Conservation (phyloP, 2,113 vertebrate species). For the Hyla sarda region DNA sequence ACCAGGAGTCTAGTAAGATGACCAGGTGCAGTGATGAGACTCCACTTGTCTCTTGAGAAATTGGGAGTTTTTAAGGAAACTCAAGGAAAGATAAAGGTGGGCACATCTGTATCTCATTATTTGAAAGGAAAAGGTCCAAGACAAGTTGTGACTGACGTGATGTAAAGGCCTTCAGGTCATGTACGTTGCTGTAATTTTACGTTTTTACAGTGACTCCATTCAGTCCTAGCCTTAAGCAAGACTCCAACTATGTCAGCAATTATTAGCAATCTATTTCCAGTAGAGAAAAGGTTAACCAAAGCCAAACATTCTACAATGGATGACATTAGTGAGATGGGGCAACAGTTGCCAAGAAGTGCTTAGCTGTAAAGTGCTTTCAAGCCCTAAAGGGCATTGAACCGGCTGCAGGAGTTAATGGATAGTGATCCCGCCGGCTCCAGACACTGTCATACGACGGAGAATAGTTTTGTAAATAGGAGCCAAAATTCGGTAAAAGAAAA, state of each 20-base stretch:
- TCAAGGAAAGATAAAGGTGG: too few relatives aligned
- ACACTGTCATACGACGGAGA: background rate
- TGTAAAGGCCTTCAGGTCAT: too few relatives aligned
- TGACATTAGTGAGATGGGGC: constrained; percentile 31
- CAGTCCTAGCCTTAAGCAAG: background rate
- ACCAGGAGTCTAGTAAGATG: too few relatives aligned
- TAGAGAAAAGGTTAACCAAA: background rate
- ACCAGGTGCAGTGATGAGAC: too few relatives aligned
- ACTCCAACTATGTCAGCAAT: background rate
- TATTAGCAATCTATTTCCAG: constrained; percentile 13
- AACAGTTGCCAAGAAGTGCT: constrained; percentile 29
- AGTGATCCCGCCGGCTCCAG: constrained; percentile 18
- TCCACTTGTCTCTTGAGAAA: too few relatives aligned
- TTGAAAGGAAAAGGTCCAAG: too few relatives aligned
- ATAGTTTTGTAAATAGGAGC: constrained; percentile 14
- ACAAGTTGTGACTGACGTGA: too few relatives aligned
- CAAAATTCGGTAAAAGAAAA: constrained; percentile 9
- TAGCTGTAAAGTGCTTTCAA: constrained; percentile 34
- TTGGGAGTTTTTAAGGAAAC: too few relatives aligned
- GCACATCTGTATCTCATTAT: too few relatives aligned
- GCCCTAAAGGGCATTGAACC: constrained; percentile 34
- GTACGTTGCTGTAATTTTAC: background rate
- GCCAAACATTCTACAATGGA: background rate
- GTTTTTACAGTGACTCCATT: background rate
- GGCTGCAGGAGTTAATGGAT: constrained; percentile 38